Evolutionary conservation across 2,113 vertebrate genomes (phyloP).

Genomic region (Pyrgilauda ruficollis): DNA sequence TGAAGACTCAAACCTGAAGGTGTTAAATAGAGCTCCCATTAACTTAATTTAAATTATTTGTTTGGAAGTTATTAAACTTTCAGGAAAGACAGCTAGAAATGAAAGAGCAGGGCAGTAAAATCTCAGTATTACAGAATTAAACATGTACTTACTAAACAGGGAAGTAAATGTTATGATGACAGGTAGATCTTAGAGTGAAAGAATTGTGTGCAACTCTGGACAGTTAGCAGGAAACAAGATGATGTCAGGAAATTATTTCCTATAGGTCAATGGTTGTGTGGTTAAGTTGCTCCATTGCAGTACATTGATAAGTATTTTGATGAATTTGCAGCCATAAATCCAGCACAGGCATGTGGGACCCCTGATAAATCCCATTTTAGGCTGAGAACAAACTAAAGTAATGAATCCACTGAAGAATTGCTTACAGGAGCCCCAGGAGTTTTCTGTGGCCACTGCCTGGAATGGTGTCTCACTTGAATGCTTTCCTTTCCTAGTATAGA

Average conservation of each 20-base stretch:
- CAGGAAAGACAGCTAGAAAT: conserved; percentile 43
- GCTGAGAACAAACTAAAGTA: neutral
- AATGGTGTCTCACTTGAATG: neutral
- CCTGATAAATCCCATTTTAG: neutral
- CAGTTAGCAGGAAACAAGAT: neutral
- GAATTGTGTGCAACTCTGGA: neutral
- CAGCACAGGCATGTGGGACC: neutral
- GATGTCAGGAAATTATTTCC: neutral
- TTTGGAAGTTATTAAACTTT: conserved; percentile 43
- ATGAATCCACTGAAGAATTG: neutral
- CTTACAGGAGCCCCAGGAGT: neutral
- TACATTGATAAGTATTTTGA: neutral
- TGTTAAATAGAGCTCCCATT: neutral
- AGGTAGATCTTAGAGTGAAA: neutral
- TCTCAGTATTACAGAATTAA: neutral
- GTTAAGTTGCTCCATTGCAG: neutral
- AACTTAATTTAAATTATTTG: neutral
- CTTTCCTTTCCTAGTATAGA: neutral
- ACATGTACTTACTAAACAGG: neutral
- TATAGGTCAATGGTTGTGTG: fast-evolving
- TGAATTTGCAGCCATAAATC: neutral
- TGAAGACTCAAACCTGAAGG: neutral
- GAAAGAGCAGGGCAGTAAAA: conserved; percentile 35
- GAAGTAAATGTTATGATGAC: neutral
- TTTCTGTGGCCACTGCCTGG: neutral